These are phyloP conservation scores for Pristiophorus japonicus DNA, from an alignment of 2,113 vertebrate genomes.

Conservation along the genomic window DNA sequence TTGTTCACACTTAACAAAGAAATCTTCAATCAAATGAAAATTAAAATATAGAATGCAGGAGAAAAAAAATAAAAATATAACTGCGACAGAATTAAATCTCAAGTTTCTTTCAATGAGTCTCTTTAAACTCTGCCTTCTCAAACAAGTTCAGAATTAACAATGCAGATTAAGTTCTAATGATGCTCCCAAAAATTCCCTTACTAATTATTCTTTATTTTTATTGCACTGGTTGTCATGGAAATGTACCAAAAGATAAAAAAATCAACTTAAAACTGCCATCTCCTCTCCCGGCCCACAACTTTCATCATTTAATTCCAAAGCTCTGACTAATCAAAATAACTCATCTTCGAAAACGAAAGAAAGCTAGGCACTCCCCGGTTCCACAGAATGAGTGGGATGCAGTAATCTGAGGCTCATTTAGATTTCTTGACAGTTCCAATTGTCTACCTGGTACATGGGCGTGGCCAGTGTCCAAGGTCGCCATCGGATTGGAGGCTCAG, in stretches of 20 bases:
- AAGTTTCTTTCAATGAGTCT: not conserved
- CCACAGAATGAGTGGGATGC: not conserved
- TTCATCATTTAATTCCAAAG: slow-evolving; percentile 16
- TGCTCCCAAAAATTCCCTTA: not conserved
- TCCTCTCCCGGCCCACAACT: not conserved
- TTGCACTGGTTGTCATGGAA: not conserved
- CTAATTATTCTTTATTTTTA: not conserved
- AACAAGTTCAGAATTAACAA: not conserved
- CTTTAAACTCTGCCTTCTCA: not conserved
- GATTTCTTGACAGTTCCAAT: not conserved
- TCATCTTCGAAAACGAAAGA: not conserved
- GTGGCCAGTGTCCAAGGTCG: no score
- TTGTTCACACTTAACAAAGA: not conserved
- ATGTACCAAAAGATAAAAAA: slow-evolving; percentile 9
- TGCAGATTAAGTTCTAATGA: not conserved
- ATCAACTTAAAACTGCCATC: not conserved
- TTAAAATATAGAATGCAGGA: not conserved
- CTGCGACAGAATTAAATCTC: not conserved
- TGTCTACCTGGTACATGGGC: not conserved
- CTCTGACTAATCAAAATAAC: not conserved
- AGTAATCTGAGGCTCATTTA: not conserved
- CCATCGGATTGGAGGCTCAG: not conserved
- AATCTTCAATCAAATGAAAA: not conserved
- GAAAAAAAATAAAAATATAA: not conserved
- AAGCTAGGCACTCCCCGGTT: not conserved